Evolutionary conservation across 2,113 vertebrate species (phyloP).

Genomic region (Neogale vison): DNA sequence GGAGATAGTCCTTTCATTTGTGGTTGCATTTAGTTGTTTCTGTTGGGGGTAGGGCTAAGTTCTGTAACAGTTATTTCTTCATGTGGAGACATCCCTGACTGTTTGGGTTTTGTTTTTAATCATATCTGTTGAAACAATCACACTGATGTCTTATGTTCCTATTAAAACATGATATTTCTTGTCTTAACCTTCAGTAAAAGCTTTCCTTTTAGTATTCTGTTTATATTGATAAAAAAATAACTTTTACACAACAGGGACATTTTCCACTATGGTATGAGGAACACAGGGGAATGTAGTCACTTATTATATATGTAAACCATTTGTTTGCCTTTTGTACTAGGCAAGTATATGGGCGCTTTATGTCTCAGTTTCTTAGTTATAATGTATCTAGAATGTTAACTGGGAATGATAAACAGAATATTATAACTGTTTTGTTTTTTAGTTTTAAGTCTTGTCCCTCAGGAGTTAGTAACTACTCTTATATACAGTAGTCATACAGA

Average conservation of each 20-base stretch:
- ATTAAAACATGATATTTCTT: background rate
- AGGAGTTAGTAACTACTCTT: background rate
- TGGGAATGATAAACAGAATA: background rate
- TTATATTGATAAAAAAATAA: background rate
- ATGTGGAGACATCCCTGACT: background rate
- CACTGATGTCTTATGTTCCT: background rate
- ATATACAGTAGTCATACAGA: background rate
- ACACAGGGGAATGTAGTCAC: background rate
- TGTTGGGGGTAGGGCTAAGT: background rate
- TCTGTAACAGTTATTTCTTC: background rate
- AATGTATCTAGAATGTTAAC: background rate
- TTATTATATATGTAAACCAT: background rate
- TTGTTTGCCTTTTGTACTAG: background rate
- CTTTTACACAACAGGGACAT: background rate
- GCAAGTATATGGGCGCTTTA: background rate
- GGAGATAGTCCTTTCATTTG: background rate
- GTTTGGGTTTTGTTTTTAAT: background rate
- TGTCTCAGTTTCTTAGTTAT: background rate
- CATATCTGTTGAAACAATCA: background rate
- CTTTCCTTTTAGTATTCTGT: background rate
- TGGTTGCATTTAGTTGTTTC: background rate
- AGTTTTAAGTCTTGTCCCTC: background rate
- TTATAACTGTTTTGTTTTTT: background rate
- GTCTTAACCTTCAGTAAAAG: background rate
- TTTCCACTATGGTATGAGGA: background rate